A percentile compares a stretch with the other conserved stretches of the same genome.
phyloP scores from a whole-genome alignment of 2,888 invertebrate species.

The Phortica okadai region DNA sequence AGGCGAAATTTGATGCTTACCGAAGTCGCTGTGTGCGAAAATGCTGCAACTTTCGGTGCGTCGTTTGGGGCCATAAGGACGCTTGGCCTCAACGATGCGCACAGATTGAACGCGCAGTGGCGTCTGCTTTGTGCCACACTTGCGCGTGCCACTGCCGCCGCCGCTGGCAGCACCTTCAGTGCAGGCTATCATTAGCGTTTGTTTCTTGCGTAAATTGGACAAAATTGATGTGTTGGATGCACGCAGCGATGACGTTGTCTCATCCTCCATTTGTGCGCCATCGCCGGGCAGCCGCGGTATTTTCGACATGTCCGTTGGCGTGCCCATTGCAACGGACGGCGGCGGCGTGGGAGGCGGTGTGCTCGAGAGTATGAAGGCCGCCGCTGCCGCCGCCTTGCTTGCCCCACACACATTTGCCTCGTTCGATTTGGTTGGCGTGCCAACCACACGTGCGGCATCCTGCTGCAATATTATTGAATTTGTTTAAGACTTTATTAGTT shows the following conservation, averaged over 20 bases:
- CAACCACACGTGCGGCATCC: constrained; percentile 39
- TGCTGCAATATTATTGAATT: constrained; percentile 49
- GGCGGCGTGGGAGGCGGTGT: constrained; percentile 5
- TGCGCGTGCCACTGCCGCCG: not conserved
- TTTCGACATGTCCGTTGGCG: constrained; percentile 71
- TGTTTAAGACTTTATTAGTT: not conserved
- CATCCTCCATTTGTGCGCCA: constrained; percentile 72
- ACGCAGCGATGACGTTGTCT: constrained; percentile 55
- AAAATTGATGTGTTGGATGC: constrained; percentile 62
- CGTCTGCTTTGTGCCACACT: constrained; percentile 50
- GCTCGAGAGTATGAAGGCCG: no score
- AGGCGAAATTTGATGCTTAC: constrained; percentile 46
- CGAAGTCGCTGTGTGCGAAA: constrained; percentile 66
- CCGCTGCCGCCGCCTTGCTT: not conserved
- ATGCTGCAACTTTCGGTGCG: constrained; percentile 74
- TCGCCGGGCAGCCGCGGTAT: constrained; percentile 75
- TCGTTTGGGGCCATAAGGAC: constrained; percentile 67
- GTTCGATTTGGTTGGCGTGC: constrained; percentile 25
- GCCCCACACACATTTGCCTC: not conserved
- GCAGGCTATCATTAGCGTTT: constrained; percentile 33
- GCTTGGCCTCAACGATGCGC: constrained; percentile 72
- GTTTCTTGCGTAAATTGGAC: constrained; percentile 65
- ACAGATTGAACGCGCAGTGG: constrained; percentile 74
- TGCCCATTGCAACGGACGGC: constrained; percentile 29
- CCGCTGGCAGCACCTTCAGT: constrained; percentile 34